These are phyloP conservation scores for Tricholauxania praeusta DNA, from an alignment of 2,888 invertebrate species.

Conservation along the genomic window DNA sequence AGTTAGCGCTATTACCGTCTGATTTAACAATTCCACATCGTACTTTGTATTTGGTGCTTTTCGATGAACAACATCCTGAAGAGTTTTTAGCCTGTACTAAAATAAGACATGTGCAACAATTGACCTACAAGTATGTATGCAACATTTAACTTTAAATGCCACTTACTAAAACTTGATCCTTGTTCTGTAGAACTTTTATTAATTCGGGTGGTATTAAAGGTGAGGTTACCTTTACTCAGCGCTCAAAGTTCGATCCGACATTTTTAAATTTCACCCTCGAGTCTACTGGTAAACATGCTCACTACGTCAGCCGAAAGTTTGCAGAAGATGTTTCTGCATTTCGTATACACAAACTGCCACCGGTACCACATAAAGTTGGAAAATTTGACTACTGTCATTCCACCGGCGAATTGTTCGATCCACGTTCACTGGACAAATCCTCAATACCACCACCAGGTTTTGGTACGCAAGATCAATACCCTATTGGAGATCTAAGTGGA, in stretches of 20 bases:
- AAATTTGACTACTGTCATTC: slow-evolving; percentile 74
- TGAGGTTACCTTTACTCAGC: slow-evolving; percentile 80
- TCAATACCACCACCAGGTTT: slow-evolving; percentile 78
- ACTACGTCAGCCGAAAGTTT: slow-evolving; percentile 78
- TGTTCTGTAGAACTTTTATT: slow-evolving; percentile 71
- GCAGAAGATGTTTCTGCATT: slow-evolving; percentile 80
- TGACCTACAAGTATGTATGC: slow-evolving; percentile 77
- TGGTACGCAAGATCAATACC: slow-evolving; percentile 86
- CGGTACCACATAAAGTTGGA: slow-evolving; percentile 70
- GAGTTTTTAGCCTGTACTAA: slow-evolving; percentile 87
- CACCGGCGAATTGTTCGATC: slow-evolving; percentile 84
- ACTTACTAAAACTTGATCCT: not conserved
- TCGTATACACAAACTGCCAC: slow-evolving; percentile 79
- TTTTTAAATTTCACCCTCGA: slow-evolving; percentile 80
- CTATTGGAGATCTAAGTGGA: slow-evolving; percentile 89
- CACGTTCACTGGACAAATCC: slow-evolving; percentile 72
- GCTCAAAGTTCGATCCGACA: slow-evolving; percentile 87
- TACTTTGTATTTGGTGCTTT: slow-evolving; percentile 83
- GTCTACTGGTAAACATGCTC: slow-evolving; percentile 75
- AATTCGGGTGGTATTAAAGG: slow-evolving; percentile 86
- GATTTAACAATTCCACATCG: slow-evolving; percentile 83
- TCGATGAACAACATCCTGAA: slow-evolving; percentile 81
- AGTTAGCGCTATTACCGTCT: slow-evolving; percentile 77
- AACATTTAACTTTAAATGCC: slow-evolving; percentile 1
- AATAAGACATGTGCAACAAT: slow-evolving; percentile 76